Conservation (phyloP, 2,888 invertebrate species). For the Acrobasis suavella region DNA sequence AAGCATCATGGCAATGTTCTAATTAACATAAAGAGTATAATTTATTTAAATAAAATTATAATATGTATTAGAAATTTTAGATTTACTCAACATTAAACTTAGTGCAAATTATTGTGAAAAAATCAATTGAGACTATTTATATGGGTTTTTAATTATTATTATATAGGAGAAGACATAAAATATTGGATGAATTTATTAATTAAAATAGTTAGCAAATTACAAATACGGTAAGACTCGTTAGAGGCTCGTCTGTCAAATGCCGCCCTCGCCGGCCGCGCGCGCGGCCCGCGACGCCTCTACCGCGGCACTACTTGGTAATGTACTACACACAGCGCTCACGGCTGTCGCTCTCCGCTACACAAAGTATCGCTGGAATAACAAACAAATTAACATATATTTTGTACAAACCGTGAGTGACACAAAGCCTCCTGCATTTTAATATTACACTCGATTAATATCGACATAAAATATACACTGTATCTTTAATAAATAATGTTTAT, state of each 20-base stretch:
- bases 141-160: conserved; percentile 82
- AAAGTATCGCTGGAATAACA: background rate
- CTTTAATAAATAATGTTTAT: conserved; percentile 73
- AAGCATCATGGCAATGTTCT: conserved; percentile 78
- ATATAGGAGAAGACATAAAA: conserved; percentile 79
- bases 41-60: conserved; percentile 79
- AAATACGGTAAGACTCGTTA: conserved; percentile 81
- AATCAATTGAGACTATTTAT: conserved; percentile 81
- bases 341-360: conserved; percentile 21
- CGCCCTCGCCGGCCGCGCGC: conserved; percentile 40
- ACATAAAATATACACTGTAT: conserved; percentile 73
- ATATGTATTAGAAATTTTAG: conserved; percentile 83
- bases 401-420: conserved; percentile 47
- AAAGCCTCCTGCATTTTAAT: conserved; percentile 61
- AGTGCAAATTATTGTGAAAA: conserved; percentile 81
- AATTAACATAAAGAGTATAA: conserved; percentile 80
- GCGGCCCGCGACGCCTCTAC: conserved; percentile 37
- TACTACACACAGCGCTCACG: conserved; percentile 18
- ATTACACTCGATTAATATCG: conserved; percentile 69
- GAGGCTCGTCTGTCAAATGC: conserved; percentile 79
- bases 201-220: conserved; percentile 83
- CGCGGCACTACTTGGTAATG: conserved; percentile 23
- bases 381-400: conserved; percentile 24
- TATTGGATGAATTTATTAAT: conserved; percentile 83
- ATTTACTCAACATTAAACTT: conserved; percentile 81